Evolutionary conservation across 2,113 vertebrate species (phyloP).

Genomic region (Romanogobio albipinnatus): DNA sequence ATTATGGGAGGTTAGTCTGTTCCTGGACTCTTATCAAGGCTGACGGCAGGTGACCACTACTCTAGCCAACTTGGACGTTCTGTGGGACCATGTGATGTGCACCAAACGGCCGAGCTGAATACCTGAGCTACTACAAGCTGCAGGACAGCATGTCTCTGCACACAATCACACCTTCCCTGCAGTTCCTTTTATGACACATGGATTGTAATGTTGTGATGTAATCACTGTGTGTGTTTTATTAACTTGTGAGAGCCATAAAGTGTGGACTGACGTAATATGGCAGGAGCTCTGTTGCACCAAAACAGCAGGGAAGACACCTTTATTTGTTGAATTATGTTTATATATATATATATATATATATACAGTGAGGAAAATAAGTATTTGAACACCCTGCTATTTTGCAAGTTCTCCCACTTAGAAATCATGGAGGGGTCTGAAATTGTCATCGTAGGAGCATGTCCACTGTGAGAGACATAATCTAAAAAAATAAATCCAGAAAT

Average conservation of each 20-base stretch:
- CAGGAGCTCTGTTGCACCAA: background rate
- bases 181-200: background rate
- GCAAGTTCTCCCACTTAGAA: too few species aligned
- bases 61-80: background rate
- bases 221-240: conserved; percentile 9
- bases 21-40: background rate
- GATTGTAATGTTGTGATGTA: background rate
- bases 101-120: background rate
- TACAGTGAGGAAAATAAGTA: too few species aligned
- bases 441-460: too few species aligned
- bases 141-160: background rate
- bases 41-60: background rate
- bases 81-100: background rate
- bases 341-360: too few species aligned
- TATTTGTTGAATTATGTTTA: too few species aligned
- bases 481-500: too few species aligned
- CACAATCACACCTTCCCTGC: background rate
- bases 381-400: too few species aligned
- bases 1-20: background rate
- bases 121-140: background rate
- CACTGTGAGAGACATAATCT: too few species aligned
- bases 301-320: too few species aligned
- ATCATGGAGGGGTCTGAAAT: too few species aligned
- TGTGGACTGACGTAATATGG: background rate
- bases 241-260: background rate